Evolutionary conservation across 1,140 invertebrate species (phyloP).

Genomic region (Leptinotarsa texana): DNA sequence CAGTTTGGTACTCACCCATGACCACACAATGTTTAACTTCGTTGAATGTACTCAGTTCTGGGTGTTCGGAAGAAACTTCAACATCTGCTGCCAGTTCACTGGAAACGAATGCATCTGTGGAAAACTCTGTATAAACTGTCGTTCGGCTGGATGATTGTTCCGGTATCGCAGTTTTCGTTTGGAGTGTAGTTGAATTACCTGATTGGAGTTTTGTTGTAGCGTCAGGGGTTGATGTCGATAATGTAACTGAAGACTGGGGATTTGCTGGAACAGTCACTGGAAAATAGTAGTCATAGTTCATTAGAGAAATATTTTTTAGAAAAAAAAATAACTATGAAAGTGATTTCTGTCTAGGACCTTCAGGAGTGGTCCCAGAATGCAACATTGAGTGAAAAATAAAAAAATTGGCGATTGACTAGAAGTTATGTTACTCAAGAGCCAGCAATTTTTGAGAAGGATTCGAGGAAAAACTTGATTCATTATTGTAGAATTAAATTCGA

Average conservation of each 20-base stretch:
- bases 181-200: neutral
- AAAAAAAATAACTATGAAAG: no score
- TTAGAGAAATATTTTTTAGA: no score
- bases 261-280: constrained; percentile 32
- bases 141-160: constrained; percentile 10
- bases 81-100: neutral
- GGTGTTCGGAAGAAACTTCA: neutral
- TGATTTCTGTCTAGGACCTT: no score
- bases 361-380: no score
- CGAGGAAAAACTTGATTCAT: no score
- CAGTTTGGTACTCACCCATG: constrained; percentile 32
- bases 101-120: constrained; percentile 25
- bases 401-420: no score
- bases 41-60: constrained; percentile 22
- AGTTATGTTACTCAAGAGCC: no score
- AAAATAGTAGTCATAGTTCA: constrained; percentile 5
- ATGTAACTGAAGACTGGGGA: constrained; percentile 16
- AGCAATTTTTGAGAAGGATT: no score
- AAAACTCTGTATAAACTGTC: constrained; percentile 7
- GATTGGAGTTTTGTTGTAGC: constrained; percentile 3
- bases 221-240: constrained; percentile 5
- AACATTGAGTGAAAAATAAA: no score
- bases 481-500: no score
- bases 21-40: constrained; percentile 32
- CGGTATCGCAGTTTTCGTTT: constrained; percentile 3